Evolutionary conservation across 1,140 invertebrate genomes (phyloP), one percentile per base, ranked within the genome.

Genomic region (Ylistrum balloti): DNA sequence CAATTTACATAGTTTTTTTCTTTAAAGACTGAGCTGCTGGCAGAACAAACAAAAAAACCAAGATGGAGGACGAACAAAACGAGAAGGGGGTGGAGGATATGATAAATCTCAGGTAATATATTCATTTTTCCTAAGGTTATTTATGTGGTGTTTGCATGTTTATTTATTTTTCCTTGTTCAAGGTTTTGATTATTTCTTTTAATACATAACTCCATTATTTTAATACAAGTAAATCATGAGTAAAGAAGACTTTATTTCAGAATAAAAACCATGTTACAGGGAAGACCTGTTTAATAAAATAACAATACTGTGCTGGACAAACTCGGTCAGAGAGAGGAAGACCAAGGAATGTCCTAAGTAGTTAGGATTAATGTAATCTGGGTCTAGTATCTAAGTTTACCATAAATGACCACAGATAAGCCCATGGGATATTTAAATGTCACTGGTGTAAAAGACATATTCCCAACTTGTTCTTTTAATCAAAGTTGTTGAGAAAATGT

Each of bases 11-110:
- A 28, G 28, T 5, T 74, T n/a, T 74, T 74, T 3, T 74, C 56
- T 7, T 74, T 74, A 3, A 5, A 74, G 56, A 74, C 56, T 74
- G 56, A 74, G 56, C 28, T 28, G 56, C n/a, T 74, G 22, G 56
- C 22, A 74, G n/a, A 74, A 74, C 56, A 1, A 74, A 48, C 11
- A 48, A 48, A 38, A 0, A 45, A 38, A 56, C 45, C 38, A 91
- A 89, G 33, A 91, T 91, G 90, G 90, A 88, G 85, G 88, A 32
- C 32, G 33, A 28, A 33, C 85, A 91, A 17, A 86, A 85, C 86
- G 98, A 99, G 94, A 98, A 99, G 96, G 99, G 99, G 90, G 98
- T 99, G 94, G 99, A 99, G 97, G 99, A 99, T 96, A 99, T 99
- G 99, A 99, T 99, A 96, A 98, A 98, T 86, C 97, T 99, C 86